These are phyloP conservation scores for Carlito syrichta DNA, from an alignment of 2,113 vertebrate species.

Conservation along the genomic window DNA sequence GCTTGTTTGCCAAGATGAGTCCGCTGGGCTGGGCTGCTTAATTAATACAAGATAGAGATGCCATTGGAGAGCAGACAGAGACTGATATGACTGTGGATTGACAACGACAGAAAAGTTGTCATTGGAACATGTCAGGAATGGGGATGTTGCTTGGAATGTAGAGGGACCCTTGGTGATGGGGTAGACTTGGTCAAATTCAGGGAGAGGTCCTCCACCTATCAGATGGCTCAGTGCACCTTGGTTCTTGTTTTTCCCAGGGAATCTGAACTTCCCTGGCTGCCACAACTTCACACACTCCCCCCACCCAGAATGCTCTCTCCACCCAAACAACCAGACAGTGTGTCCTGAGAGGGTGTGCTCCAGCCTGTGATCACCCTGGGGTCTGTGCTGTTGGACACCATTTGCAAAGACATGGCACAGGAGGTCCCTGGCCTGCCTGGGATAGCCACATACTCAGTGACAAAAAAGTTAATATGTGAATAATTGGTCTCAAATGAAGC, in stretches of 20 bases:
- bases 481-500: slow-evolving; percentile 20
- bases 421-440: neutral
- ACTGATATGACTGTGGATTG: slow-evolving; percentile 81
- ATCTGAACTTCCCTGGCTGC: accelerated
- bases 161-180: slow-evolving; percentile 68
- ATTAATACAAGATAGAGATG: slow-evolving; percentile 86
- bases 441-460: neutral
- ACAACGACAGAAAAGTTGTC: slow-evolving; percentile 81
- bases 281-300: accelerated
- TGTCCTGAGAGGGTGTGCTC: neutral
- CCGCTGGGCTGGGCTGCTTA: slow-evolving; percentile 80
- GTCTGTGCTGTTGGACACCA: neutral
- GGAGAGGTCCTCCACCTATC: accelerated
- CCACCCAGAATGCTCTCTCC: accelerated
- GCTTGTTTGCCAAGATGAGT: slow-evolving; percentile 79
- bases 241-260: neutral
- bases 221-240: neutral
- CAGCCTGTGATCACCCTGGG: accelerated
- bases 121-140: slow-evolving; percentile 82
- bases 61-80: slow-evolving; percentile 80
- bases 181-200: accelerated
- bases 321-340: no score
- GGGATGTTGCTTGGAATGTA: slow-evolving; percentile 58
- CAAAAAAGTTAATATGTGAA: neutral
- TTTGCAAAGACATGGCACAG: neutral